phyloP scores from a whole-genome alignment of 2,888 invertebrate species.

The Oscheius sp. region DNA sequence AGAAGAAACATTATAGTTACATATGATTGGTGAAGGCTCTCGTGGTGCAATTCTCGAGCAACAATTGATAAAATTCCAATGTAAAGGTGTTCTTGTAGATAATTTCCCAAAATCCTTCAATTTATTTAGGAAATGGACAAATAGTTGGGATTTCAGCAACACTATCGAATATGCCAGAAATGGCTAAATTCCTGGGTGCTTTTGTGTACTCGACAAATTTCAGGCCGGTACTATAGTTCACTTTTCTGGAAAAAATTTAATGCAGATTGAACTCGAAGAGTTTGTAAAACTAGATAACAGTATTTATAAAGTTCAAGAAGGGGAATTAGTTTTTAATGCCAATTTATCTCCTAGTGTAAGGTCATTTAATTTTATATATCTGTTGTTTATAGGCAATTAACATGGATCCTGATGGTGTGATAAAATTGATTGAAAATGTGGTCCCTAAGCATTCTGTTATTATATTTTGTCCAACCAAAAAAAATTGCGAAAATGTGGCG shows the following conservation, averaged over 20 bases:
- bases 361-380: background rate
- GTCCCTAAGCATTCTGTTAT: conserved; percentile 85
- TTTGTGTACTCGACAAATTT: conserved; percentile 87
- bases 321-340: conserved; percentile 41
- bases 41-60: conserved; percentile 88
- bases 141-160: conserved; percentile 98
- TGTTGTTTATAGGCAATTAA: conserved; percentile 7
- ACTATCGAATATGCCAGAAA: conserved; percentile 87
- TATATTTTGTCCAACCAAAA: conserved; percentile 91
- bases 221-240: conserved; percentile 78
- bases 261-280: conserved; percentile 60
- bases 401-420: conserved; percentile 56
- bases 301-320: conserved; percentile 45
- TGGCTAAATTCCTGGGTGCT: conserved; percentile 84
- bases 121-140: conserved; percentile 78
- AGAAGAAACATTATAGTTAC: conserved; percentile 74
- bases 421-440: conserved; percentile 78
- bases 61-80: conserved; percentile 83
- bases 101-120: too few relatives aligned
- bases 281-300: conserved; percentile 54
- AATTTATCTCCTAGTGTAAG: conserved; percentile 41
- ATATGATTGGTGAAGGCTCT: conserved; percentile 87
- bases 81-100: conserved; percentile 31
- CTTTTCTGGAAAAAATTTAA: background rate
- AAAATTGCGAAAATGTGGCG: conserved; percentile 91